These are phyloP conservation scores for Margaritifera margaritifera DNA, from an alignment of 2,888 invertebrate species.

Conservation along the genomic window DNA sequence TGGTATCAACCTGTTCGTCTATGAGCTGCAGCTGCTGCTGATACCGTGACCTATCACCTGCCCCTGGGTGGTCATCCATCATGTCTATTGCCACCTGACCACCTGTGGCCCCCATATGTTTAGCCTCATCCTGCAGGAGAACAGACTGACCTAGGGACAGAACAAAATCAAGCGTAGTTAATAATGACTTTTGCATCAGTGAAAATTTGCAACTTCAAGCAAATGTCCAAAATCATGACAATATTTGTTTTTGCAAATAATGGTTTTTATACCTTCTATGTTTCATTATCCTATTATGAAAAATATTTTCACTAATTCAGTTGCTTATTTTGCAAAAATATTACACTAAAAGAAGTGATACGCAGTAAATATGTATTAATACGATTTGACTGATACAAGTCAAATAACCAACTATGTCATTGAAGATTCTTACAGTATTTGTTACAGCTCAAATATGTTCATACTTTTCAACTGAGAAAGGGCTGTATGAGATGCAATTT, in stretches of 20 bases:
- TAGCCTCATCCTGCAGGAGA: slow-evolving; percentile 74
- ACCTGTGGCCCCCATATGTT: slow-evolving; percentile 51
- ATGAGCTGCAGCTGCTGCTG: slow-evolving; percentile 79
- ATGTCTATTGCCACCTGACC: slow-evolving; percentile 90
- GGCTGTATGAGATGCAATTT: no score
- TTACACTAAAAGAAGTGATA: no score
- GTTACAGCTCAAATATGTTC: background rate
- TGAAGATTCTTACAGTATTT: background rate
- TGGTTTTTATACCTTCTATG: no score
- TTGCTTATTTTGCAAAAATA: no score
- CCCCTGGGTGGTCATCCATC: slow-evolving; percentile 73
- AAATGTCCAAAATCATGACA: no score
- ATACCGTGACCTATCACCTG: slow-evolving; percentile 71
- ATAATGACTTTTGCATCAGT: no score
- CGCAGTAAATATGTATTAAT: no score
- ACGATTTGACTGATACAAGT: background rate
- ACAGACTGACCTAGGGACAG: slow-evolving; percentile 74
- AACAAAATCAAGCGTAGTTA: no score
- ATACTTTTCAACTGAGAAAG: background rate
- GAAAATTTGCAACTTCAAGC: no score
- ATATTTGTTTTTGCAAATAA: no score
- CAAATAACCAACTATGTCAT: background rate
- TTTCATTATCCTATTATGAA: no score
- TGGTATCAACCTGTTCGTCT: slow-evolving; percentile 82
- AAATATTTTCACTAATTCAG: no score